Conservation (phyloP, 2,797 vertebrate genomes). For the Aeoliscus strigatus region DNA sequence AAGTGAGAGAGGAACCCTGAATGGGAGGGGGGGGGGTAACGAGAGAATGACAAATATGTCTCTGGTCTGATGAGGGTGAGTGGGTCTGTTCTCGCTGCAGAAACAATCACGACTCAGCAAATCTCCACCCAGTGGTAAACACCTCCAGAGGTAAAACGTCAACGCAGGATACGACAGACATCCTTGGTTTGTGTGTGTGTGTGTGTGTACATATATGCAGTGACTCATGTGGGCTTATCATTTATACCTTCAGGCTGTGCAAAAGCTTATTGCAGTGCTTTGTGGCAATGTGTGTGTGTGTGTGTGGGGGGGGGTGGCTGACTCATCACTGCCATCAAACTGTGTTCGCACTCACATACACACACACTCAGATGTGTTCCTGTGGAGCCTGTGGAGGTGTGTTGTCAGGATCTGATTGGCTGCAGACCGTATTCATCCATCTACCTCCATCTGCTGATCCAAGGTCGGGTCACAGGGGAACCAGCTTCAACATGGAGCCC, state of each 20-base stretch:
- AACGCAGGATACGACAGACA: too few species aligned
- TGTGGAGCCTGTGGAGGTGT: too few species aligned
- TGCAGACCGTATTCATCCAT: too few species aligned
- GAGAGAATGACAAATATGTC: neutral
- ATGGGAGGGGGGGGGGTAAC: slow-evolving; percentile 7
- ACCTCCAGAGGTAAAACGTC: too few species aligned
- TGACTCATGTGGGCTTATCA: neutral
- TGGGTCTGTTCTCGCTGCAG: slow-evolving; percentile 27
- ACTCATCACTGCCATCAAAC: too few species aligned
- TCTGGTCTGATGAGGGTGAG: too few species aligned
- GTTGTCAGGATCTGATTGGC: too few species aligned
- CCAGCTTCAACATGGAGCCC: too few species aligned
- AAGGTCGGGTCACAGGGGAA: too few species aligned
- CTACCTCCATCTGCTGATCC: too few species aligned
- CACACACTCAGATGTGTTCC: too few species aligned
- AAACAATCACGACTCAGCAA: slow-evolving; percentile 61
- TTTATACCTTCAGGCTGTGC: neutral
- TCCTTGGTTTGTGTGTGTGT: neutral
- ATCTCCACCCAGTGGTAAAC: slow-evolving; percentile 43
- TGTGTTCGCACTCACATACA: slow-evolving; percentile 11
- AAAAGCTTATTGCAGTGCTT: slow-evolving; percentile 31
- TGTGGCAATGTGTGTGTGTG: slow-evolving; percentile 11
- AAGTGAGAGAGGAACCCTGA: slow-evolving; percentile 5
- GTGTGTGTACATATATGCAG: slow-evolving; percentile 1
- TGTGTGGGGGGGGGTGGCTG: slow-evolving; percentile 1